phyloP scores from a whole-genome alignment of 2,888 invertebrate genomes.

The Heteromyza rotundicornis region DNA sequence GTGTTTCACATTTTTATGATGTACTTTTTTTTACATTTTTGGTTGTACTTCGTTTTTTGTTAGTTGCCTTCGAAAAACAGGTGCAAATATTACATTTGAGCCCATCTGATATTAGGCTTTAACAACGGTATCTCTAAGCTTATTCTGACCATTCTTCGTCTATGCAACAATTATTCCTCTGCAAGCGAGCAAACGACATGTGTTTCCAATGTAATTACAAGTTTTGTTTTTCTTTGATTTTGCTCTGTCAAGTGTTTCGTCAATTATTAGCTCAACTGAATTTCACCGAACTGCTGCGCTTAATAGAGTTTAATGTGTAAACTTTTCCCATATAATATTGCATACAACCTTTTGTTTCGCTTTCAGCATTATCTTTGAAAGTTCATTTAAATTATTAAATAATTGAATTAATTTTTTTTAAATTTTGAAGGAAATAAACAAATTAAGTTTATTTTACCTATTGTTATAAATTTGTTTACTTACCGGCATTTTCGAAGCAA shows the following conservation, averaged over 20 bases:
- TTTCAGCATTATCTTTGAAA: slow-evolving; percentile 16
- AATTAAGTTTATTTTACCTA: too few species aligned
- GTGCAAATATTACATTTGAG: slow-evolving; percentile 9
- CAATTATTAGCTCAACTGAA: slow-evolving; percentile 24
- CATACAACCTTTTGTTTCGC: slow-evolving; percentile 1
- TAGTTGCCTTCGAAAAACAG: neutral
- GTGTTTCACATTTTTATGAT: slow-evolving; percentile 60
- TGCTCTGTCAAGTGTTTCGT: slow-evolving; percentile 11
- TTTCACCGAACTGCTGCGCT: slow-evolving; percentile 5
- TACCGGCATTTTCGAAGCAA: too few species aligned
- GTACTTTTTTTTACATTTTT: slow-evolving; percentile 24
- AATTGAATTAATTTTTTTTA: too few species aligned
- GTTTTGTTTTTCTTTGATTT: neutral
- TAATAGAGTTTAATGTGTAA: slow-evolving; percentile 19
- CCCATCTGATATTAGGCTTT: neutral
- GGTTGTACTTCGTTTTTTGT: neutral
- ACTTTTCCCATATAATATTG: slow-evolving; percentile 17
- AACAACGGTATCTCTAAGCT: neutral
- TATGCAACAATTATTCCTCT: neutral
- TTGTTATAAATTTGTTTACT: too few species aligned
- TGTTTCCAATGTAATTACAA: slow-evolving; percentile 20
- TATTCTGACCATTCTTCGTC: neutral
- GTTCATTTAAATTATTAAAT: slow-evolving; percentile 14
- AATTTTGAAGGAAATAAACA: too few species aligned
- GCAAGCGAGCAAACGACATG: slow-evolving; percentile 18